Evolutionary conservation across 2,113 vertebrate species (phyloP).

Genomic region (Microcebus griseorufus): DNA sequence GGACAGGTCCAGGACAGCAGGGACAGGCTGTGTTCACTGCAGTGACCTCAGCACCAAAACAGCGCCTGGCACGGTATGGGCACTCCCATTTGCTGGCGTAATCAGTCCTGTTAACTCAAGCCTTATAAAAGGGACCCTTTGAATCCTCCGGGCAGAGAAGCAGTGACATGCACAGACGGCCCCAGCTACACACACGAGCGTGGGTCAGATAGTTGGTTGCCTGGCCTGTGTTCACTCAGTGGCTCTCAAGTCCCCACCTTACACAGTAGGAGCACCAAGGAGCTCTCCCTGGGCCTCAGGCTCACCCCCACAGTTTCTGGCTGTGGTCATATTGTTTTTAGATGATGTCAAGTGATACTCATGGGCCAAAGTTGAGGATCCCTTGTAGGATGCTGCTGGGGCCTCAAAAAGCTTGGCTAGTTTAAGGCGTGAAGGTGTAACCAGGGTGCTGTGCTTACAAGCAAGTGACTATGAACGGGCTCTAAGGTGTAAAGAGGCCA

Average conservation of each 20-base stretch:
- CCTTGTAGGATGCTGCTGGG: background rate
- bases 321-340: background rate
- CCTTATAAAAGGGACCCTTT: background rate
- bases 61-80: background rate
- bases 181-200: too few relatives aligned
- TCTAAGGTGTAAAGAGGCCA: background rate
- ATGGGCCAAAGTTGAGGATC: background rate
- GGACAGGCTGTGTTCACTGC: background rate
- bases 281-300: background rate
- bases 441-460: background rate
- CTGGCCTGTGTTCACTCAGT: background rate
- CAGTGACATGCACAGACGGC: background rate
- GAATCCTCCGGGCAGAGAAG: constrained; percentile 2
- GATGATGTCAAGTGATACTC: background rate
- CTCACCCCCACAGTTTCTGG: background rate
- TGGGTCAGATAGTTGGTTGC: background rate
- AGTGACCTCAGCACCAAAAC: background rate
- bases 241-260: background rate
- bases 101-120: background rate
- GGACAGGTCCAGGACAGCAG: background rate
- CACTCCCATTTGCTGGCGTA: background rate
- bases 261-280: accelerated
- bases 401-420: background rate
- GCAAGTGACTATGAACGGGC: background rate
- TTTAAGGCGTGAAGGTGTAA: background rate